Base-by-base conservation (phyloP, 2,888 invertebrate genomes). In the Panopea generosa region DNA sequence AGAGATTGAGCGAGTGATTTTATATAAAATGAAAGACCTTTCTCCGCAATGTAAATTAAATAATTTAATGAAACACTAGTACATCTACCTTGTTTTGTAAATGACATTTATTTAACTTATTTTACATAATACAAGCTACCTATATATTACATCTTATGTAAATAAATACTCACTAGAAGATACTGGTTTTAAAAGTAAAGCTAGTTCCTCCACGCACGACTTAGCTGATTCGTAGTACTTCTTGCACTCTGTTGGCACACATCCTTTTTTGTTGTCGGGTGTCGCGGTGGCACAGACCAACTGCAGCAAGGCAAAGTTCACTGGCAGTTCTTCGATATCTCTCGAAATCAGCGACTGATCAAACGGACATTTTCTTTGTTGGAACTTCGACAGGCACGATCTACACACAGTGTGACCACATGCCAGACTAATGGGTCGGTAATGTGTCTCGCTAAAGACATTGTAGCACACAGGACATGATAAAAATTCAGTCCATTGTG, bases 391-490 rank as follows among this genome's bases (percentile, higher is more conserved):
- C 86, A 98, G 94, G 92, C 98, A 98, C 84, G 96, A 95, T 91
- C 95, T 96, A 94, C 98, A 98, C 18, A 98, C 95, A 57, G 98
- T 98, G 94, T 98, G 98, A 65, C 98, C 97, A 93, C 98, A 98
- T 9, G 88, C 90, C 47, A 91, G 75, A 61, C 97, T 98, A 93
- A 98, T 96, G 70, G 98, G 98, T 91, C 96, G 95, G 90, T 97
- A 95, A 87, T 95, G 94, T 87, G 95, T 95, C 86, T 95, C 95
- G 93, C 97, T 97, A 94, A 98, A 98, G 93, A 97, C 96, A 94
- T 97, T 96, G 94, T 96, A 96, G 94, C 98, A 98, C 91, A 98
- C 96, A 90, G 97, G 98, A 95, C 98, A 98, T 93, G 96, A 97
- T 93, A 98, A 95, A 94, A 97, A 98, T 94, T 98, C 98, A 94